Evolutionary conservation across 2,888 invertebrate species (phyloP).

Genomic region (Latheticus oryzae): DNA sequence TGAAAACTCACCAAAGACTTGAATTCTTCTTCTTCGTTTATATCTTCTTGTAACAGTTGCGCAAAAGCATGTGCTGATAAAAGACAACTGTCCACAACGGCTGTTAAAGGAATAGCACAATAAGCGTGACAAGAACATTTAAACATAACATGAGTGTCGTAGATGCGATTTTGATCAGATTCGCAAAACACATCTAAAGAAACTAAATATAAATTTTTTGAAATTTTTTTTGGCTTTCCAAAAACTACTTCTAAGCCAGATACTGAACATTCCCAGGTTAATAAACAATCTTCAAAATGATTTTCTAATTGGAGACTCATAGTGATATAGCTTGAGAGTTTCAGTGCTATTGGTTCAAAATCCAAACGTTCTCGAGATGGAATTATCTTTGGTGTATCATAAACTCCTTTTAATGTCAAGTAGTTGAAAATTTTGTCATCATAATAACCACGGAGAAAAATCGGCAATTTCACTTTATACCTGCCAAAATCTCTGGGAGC

Average conservation of each 20-base stretch:
- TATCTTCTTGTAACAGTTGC: too few relatives aligned
- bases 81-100: constrained; percentile 59
- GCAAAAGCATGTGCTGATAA: constrained; percentile 60
- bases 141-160: constrained; percentile 40
- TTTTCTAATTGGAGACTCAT: constrained; percentile 47
- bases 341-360: constrained; percentile 59
- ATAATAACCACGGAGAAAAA: constrained; percentile 57
- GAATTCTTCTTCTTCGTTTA: too few relatives aligned
- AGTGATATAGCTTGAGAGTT: constrained; percentile 46
- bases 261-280: constrained; percentile 30
- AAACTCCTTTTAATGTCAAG: constrained; percentile 56
- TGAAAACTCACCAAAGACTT: too few relatives aligned
- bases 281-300: constrained; percentile 44
- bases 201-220: too few relatives aligned
- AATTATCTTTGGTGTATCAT: constrained; percentile 54
- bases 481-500: constrained; percentile 50
- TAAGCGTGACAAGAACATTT: constrained; percentile 51
- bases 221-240: background rate
- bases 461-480: constrained; percentile 55
- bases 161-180: background rate
- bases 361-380: constrained; percentile 53
- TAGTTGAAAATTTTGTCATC: constrained; percentile 59
- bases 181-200: too few relatives aligned
- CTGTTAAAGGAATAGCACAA: constrained; percentile 45
- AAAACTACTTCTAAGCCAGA: constrained; percentile 5